Evolutionary conservation across 2,797 vertebrate species (phyloP).

Genomic region (Trematomus bernacchii): DNA sequence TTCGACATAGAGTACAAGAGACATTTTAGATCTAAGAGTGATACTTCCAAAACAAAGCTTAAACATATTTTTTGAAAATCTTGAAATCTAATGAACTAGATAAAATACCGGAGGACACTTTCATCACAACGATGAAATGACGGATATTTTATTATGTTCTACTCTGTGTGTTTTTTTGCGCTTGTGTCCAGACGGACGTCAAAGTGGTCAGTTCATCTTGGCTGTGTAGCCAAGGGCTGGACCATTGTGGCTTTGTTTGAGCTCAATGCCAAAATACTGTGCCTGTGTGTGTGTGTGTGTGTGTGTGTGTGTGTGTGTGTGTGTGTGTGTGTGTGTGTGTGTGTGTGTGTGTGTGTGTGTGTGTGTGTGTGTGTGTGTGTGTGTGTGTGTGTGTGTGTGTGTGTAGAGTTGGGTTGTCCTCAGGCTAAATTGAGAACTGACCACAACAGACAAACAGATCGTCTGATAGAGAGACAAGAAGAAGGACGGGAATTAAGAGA

Average conservation of each 20-base stretch:
- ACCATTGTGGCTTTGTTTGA: slow-evolving; percentile 81
- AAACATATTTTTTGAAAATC: background rate
- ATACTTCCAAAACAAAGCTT: background rate
- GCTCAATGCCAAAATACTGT: slow-evolving; percentile 64
- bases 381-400: slow-evolving; percentile 13
- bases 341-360: slow-evolving; percentile 25
- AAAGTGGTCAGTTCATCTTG: slow-evolving; percentile 80
- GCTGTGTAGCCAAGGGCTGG: slow-evolving; percentile 77
- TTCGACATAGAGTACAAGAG: background rate
- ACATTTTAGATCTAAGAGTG: background rate
- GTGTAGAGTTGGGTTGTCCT: slow-evolving; percentile 67
- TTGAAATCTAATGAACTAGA: background rate
- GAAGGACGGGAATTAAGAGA: slow-evolving; percentile 57
- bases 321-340: slow-evolving; percentile 43
- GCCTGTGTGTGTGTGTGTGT: slow-evolving; percentile 7
- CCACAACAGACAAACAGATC: slow-evolving; percentile 82
- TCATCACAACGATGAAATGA: slow-evolving; percentile 28
- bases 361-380: slow-evolving; percentile 16
- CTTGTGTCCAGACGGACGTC: slow-evolving; percentile 75
- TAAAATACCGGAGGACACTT: background rate
- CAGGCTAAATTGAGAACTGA: slow-evolving; percentile 76
- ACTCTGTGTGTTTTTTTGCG: slow-evolving; percentile 38
- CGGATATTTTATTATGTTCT: slow-evolving; percentile 16
- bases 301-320: slow-evolving; percentile 35
- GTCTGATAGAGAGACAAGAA: slow-evolving; percentile 78